phyloP scores from a whole-genome alignment of 2,888 invertebrate genomes.

The Eurois occulta region DNA sequence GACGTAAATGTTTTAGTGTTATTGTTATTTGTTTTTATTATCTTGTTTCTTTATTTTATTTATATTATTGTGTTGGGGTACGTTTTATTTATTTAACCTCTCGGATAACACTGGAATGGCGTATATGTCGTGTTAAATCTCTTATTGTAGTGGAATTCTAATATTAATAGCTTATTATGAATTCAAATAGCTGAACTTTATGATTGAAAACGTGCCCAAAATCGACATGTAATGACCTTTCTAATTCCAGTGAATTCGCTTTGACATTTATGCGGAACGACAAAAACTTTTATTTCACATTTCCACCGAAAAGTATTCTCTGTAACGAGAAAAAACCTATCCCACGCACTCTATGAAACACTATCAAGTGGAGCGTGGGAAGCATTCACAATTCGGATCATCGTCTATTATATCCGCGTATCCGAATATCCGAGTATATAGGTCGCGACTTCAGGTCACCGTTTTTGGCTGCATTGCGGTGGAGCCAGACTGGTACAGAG shows the following conservation, averaged over 20 bases:
- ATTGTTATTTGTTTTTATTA: constrained; percentile 53
- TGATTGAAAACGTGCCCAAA: not conserved
- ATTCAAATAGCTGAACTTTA: not conserved
- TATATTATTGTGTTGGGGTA: constrained; percentile 10
- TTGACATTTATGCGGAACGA: constrained; percentile 13
- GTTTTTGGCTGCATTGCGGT: constrained; percentile 66
- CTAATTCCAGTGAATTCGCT: constrained; percentile 3
- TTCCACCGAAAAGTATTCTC: constrained; percentile 21
- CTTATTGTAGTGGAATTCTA: not conserved
- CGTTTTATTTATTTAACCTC: constrained; percentile 22
- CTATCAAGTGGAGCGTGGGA: constrained; percentile 66
- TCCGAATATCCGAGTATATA: constrained; percentile 56
- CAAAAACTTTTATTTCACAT: constrained; percentile 18
- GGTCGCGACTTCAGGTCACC: constrained; percentile 61
- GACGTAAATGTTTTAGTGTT: constrained; percentile 54
- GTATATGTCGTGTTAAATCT: not conserved
- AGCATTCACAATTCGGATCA: constrained; percentile 64
- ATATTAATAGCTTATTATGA: not conserved
- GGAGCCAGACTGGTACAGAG: constrained; percentile 43
- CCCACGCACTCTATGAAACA: constrained; percentile 56
- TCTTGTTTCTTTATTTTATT: constrained; percentile 45
- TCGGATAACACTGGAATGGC: not conserved
- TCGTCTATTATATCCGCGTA: constrained; percentile 60
- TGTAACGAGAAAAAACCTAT: constrained; percentile 36
- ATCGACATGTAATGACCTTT: constrained; percentile 1